Percentiles rank a stretch among this genome's conserved stretches.
These are phyloP conservation scores for Lordiphosa collinella DNA, from an alignment of 1,140 invertebrate genomes.

Conservation along the genomic window DNA sequence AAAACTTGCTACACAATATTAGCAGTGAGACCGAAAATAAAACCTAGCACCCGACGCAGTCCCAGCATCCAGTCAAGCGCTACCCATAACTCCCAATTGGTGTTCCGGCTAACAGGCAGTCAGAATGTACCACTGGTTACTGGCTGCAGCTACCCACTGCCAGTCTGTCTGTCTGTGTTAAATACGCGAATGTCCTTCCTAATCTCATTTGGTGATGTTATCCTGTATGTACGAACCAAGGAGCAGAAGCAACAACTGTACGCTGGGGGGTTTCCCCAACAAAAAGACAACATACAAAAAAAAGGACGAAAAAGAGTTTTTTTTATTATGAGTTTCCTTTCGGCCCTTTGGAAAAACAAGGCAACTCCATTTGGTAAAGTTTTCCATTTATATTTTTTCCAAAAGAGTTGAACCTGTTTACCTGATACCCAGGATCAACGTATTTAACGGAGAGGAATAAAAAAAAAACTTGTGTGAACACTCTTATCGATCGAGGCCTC, in stretches of 20 bases:
- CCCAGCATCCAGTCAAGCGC: constrained; percentile 14
- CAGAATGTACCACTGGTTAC: constrained; percentile 67
- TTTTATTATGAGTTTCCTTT: not conserved
- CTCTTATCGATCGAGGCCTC: too few relatives aligned
- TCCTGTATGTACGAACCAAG: constrained; percentile 46
- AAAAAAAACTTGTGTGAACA: too few relatives aligned
- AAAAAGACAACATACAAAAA: not conserved
- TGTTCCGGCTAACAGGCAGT: constrained; percentile 60
- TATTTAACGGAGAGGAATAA: too few relatives aligned
- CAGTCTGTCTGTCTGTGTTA: constrained; percentile 53
- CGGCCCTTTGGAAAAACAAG: constrained; percentile 3
- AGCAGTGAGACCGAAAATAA: constrained; percentile 33
- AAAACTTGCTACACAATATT: constrained; percentile 65
- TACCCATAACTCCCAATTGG: constrained; percentile 37
- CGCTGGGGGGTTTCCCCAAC: not conserved
- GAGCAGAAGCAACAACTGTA: constrained; percentile 49
- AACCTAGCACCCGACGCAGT: constrained; percentile 2
- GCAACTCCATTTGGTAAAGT: constrained; percentile 49
- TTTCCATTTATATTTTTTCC: constrained; percentile 20
- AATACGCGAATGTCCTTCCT: constrained; percentile 79
- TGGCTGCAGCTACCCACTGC: constrained; percentile 22
- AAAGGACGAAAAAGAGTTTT: not conserved
- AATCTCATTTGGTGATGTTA: constrained; percentile 77
- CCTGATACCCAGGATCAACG: too few relatives aligned
- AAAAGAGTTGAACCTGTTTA: constrained; percentile 30